Evolutionary conservation across 2,797 vertebrate genomes (phyloP).

Genomic region (Mico argentatus): DNA sequence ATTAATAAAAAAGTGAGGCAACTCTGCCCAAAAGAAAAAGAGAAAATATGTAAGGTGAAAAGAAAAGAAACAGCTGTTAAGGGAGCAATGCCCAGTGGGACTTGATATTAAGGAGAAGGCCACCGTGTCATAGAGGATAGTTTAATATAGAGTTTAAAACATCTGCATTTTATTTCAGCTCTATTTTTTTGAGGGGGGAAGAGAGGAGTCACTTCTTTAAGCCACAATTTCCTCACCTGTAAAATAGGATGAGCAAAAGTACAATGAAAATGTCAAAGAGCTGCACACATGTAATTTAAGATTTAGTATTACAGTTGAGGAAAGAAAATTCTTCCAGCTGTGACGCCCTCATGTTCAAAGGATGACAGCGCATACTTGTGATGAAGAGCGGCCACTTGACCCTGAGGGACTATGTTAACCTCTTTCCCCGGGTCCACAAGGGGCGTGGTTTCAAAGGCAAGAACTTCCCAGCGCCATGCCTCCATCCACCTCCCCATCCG

Average conservation of each 20-base stretch:
- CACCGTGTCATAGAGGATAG: not conserved
- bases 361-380: rapidly evolving
- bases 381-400: too few species aligned
- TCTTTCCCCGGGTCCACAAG: too few species aligned
- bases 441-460: too few species aligned
- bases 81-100: not conserved
- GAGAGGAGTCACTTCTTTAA: not conserved
- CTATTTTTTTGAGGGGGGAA: rapidly evolving
- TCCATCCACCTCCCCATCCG: too few species aligned
- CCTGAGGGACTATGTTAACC: too few species aligned
- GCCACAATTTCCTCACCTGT: not conserved
- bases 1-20: not conserved
- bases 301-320: not conserved
- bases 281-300: not conserved
- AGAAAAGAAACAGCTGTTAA: not conserved
- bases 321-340: not conserved
- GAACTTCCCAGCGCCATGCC: too few species aligned
- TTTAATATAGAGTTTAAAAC: not conserved
- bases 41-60: not conserved
- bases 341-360: not conserved
- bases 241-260: not conserved
- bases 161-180: not conserved
- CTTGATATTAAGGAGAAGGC: not conserved
- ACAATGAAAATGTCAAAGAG: not conserved
- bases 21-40: not conserved